Conservation (phyloP, 2,113 vertebrate species). For the Leptodactylus fuscus region DNA sequence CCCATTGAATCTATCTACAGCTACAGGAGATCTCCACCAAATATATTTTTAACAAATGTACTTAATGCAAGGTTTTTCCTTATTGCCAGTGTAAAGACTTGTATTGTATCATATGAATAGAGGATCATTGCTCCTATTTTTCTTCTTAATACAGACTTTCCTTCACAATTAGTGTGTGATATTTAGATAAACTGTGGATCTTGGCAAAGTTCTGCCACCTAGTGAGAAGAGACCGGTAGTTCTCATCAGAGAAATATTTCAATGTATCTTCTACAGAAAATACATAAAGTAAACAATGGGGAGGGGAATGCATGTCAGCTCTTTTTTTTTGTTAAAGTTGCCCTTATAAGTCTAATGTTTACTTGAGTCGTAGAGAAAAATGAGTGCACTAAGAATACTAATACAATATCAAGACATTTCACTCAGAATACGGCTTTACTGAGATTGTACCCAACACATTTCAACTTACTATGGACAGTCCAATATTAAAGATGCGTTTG, state of each 20-base stretch:
- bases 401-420: too few relatives aligned
- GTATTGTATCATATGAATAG: slow-evolving; percentile 30
- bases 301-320: neutral
- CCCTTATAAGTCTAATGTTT: too few relatives aligned
- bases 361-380: too few relatives aligned
- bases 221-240: slow-evolving; percentile 28
- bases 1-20: slow-evolving; percentile 1
- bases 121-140: slow-evolving; percentile 45
- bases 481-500: too few relatives aligned
- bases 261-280: neutral
- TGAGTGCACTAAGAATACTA: too few relatives aligned
- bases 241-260: neutral
- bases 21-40: neutral
- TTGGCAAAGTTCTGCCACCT: slow-evolving; percentile 50
- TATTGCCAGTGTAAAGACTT: neutral
- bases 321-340: neutral
- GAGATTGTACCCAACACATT: too few relatives aligned
- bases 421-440: too few relatives aligned
- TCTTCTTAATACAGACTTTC: slow-evolving; percentile 41
- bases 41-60: slow-evolving; percentile 31
- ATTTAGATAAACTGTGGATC: slow-evolving; percentile 6
- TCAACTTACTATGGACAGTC: too few relatives aligned
- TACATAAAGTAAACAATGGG: neutral
- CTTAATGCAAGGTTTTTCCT: slow-evolving; percentile 31
- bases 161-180: slow-evolving; percentile 35